These are phyloP conservation scores for Gopherus evgoodei DNA, from an alignment of 2,113 vertebrate genomes.

Conservation along the genomic window DNA sequence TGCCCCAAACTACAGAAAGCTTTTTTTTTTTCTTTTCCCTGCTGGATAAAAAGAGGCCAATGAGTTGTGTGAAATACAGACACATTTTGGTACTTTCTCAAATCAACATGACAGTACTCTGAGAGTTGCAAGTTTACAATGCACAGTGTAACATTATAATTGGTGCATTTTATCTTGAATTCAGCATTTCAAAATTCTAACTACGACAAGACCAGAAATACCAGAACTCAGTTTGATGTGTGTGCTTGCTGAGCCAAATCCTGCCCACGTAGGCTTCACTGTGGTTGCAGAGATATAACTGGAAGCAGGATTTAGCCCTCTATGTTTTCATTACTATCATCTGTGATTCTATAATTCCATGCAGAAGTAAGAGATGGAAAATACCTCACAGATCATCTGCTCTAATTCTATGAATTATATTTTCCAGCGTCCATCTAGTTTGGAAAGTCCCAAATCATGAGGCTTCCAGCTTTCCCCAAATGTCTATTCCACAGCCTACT, in stretches of 20 bases:
- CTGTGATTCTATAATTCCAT: neutral
- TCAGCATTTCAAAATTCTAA: neutral
- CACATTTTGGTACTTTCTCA: neutral
- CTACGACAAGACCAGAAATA: neutral
- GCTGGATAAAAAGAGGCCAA: conserved; percentile 5
- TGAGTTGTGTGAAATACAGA: neutral
- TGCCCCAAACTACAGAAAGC: neutral
- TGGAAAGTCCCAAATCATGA: neutral
- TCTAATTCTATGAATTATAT: neutral
- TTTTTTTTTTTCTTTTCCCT: neutral
- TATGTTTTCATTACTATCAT: neutral
- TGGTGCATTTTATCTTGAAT: neutral
- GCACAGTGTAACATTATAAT: neutral
- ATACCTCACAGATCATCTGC: fast-evolving
- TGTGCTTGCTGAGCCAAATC: neutral
- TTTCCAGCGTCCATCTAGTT: neutral
- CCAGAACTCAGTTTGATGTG: neutral
- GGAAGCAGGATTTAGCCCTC: neutral
- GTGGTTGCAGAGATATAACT: neutral
- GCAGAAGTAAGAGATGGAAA: neutral
- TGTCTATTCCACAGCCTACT: neutral
- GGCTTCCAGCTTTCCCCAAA: neutral
- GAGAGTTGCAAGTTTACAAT: neutral
- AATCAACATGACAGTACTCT: neutral
- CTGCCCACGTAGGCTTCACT: neutral